phyloP scores from a whole-genome alignment of 2,888 invertebrate species.

The Tholera decimalis region DNA sequence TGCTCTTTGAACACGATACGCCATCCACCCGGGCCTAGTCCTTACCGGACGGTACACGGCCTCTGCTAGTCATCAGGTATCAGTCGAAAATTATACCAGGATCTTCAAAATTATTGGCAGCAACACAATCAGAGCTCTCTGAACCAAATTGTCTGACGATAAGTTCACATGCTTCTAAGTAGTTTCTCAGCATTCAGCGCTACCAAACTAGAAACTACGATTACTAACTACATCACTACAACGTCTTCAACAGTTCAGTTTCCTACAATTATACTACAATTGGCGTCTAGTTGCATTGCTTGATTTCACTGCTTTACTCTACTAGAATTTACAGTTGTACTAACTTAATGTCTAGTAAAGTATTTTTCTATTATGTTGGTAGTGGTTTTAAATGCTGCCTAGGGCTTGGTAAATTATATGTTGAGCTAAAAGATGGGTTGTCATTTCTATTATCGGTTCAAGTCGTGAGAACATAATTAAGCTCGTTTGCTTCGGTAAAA shows the following conservation, averaged over 20 bases:
- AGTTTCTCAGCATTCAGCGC: constrained; percentile 22
- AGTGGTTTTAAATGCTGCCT: not conserved
- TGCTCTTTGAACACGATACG: no score
- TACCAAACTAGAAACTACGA: constrained; percentile 16
- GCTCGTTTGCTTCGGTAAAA: constrained; percentile 6
- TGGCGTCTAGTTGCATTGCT: constrained; percentile 34
- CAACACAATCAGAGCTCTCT: not conserved
- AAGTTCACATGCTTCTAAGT: constrained; percentile 18
- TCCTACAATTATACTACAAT: constrained; percentile 35
- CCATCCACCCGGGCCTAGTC: no score
- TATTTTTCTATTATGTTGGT: constrained; percentile 8
- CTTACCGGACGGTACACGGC: no score
- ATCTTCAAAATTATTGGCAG: not conserved
- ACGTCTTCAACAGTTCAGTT: constrained; percentile 30
- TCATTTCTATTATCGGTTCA: constrained; percentile 8
- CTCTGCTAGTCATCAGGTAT: no score
- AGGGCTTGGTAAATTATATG: not conserved
- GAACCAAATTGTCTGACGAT: constrained; percentile 2
- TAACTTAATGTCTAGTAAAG: constrained; percentile 7
- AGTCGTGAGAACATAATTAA: not conserved
- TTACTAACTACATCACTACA: constrained; percentile 29
- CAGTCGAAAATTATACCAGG: not conserved
- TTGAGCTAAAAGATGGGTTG: not conserved
- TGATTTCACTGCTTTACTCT: constrained; percentile 8
- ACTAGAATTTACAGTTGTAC: constrained; percentile 8